phyloP scores from a whole-genome alignment of 2,113 vertebrate genomes.

The Myodes glareolus region DNA sequence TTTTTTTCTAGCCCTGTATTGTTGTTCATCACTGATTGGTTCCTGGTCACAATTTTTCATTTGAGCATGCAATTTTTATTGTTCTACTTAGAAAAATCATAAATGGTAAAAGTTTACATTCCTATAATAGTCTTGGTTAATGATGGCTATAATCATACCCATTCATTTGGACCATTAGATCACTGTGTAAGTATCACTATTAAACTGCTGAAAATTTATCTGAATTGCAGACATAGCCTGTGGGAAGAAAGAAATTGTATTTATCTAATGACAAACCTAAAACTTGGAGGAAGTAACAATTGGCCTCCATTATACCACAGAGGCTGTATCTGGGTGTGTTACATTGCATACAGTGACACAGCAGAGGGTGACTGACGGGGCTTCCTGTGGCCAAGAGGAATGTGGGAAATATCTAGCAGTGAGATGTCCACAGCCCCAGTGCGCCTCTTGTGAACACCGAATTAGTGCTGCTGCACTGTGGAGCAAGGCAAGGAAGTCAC shows the following conservation, averaged over 20 bases:
- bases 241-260: constrained; percentile 47
- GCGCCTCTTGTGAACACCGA: neutral
- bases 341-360: neutral
- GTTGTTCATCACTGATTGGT: neutral
- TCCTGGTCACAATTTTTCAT: neutral
- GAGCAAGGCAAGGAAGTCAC: neutral
- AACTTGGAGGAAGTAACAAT: constrained; percentile 37
- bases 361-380: neutral
- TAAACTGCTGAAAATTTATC: neutral
- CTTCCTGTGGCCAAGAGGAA: neutral
- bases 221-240: neutral
- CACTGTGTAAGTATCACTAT: neutral
- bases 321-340: neutral
- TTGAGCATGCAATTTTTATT: neutral
- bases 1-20: neutral
- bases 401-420: neutral
- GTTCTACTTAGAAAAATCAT: neutral
- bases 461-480: neutral
- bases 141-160: neutral
- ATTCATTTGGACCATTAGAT: constrained; percentile 2
- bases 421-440: neutral
- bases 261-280: constrained; percentile 23
- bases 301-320: constrained; percentile 16
- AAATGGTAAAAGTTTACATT: neutral
- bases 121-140: constrained; percentile 4